A percentile compares a stretch with the other conserved stretches of the same genome.
phyloP scores from a whole-genome alignment of 1,140 invertebrate species.

The Prorops nasuta region DNA sequence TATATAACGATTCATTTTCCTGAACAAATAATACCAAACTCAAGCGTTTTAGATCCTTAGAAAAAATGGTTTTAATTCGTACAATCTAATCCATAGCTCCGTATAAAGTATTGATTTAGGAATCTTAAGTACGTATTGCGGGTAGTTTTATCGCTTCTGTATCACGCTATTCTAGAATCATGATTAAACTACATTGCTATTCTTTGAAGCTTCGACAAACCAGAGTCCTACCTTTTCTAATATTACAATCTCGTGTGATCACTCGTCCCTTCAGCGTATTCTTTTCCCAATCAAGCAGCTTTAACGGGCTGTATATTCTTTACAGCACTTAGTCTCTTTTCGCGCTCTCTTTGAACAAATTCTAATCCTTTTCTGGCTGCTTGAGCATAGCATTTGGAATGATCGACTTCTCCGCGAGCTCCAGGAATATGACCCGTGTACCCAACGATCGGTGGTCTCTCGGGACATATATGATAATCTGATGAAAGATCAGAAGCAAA shows the following conservation, averaged over 20 bases:
- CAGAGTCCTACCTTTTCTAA: background rate
- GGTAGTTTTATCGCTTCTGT: too few species aligned
- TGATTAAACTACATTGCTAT: too few species aligned
- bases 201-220: too few species aligned
- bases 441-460: slow-evolving; percentile 69
- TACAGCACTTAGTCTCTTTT: slow-evolving; percentile 44
- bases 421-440: slow-evolving; percentile 72
- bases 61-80: too few species aligned
- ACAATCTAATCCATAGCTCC: too few species aligned
- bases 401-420: slow-evolving; percentile 65
- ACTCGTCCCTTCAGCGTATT: background rate
- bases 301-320: slow-evolving; percentile 23
- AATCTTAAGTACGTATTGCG: slow-evolving; percentile 3
- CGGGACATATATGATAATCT: slow-evolving; percentile 68
- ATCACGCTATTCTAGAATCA: background rate
- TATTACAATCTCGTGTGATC: too few species aligned
- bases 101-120: background rate
- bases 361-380: slow-evolving; percentile 66
- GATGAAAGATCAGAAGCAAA: slow-evolving; percentile 21
- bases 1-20: too few species aligned
- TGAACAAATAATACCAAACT: too few species aligned
- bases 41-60: too few species aligned
- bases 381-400: slow-evolving; percentile 67
- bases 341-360: slow-evolving; percentile 60
- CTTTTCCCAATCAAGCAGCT: slow-evolving; percentile 24